These are phyloP conservation scores for Chiloscyllium punctatum DNA, from an alignment of 2,797 vertebrate genomes.

Conservation along the genomic window DNA sequence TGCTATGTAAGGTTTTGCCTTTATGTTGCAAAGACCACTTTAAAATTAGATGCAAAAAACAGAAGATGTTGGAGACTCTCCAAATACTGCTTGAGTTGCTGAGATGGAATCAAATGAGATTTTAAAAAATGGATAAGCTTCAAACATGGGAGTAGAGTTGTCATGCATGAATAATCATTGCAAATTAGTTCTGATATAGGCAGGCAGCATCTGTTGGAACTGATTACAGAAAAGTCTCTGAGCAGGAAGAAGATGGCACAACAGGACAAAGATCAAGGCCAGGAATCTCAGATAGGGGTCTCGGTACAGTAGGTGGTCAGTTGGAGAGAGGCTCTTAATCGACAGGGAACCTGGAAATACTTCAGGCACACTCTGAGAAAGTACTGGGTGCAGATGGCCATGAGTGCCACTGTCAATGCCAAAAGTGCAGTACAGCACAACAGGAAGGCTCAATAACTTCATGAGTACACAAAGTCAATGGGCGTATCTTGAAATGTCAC, in stretches of 20 bases:
- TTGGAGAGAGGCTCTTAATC: background rate
- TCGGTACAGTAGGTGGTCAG: background rate
- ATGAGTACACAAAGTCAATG: background rate
- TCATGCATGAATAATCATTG: background rate
- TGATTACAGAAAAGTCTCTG: background rate
- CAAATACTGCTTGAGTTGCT: no score
- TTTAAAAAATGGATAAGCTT: background rate
- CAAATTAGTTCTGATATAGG: background rate
- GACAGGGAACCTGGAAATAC: background rate
- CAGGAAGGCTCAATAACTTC: background rate
- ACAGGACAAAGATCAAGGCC: background rate
- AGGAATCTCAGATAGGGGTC: background rate
- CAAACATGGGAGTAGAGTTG: background rate
- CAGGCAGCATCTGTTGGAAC: background rate
- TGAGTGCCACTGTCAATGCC: background rate
- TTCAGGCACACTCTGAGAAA: background rate
- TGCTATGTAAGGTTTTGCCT: background rate
- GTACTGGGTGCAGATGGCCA: background rate
- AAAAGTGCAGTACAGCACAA: background rate
- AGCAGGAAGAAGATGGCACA: background rate
- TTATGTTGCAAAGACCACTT: background rate
- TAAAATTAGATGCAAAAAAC: background rate
- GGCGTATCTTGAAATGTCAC: background rate
- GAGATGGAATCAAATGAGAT: background rate
- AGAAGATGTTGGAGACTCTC: no score